These are phyloP conservation scores for Sminthurinus aureus DNA, from an alignment of 2,888 invertebrate genomes.

Conservation along the genomic window DNA sequence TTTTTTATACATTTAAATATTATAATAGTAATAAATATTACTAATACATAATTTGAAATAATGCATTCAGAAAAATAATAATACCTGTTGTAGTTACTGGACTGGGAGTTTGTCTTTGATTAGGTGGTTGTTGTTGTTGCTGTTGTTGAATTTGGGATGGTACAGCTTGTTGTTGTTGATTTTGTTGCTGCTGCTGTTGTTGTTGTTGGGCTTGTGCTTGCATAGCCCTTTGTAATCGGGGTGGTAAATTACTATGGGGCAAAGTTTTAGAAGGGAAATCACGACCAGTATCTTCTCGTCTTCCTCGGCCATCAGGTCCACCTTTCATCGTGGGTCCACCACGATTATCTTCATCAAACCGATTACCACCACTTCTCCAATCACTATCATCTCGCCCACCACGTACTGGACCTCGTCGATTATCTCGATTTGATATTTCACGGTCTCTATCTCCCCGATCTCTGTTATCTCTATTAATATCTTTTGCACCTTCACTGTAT, in stretches of 20 bases:
- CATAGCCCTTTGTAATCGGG: slow-evolving; percentile 42
- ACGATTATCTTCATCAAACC: slow-evolving; percentile 53
- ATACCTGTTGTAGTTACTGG: slow-evolving; percentile 46
- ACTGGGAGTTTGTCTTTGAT: slow-evolving; percentile 57
- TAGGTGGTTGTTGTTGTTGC: slow-evolving; percentile 34
- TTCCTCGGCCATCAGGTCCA: slow-evolving; percentile 29
- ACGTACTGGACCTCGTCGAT: slow-evolving; percentile 22
- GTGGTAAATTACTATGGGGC: slow-evolving; percentile 52
- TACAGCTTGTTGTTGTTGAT: background rate
- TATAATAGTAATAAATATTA: background rate
- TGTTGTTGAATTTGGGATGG: background rate
- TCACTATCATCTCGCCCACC: slow-evolving; percentile 47
- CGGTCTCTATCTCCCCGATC: slow-evolving; percentile 40
- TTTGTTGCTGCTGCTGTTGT: slow-evolving; percentile 48
- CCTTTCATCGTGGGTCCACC: slow-evolving; percentile 44
- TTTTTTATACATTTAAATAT: background rate
- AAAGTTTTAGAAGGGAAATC: slow-evolving; percentile 52
- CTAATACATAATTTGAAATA: background rate
- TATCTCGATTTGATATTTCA: slow-evolving; percentile 11
- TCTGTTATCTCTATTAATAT: slow-evolving; percentile 28
- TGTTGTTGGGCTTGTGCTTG: slow-evolving; percentile 12
- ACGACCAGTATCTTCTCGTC: slow-evolving; percentile 31
- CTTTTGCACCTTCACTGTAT: slow-evolving; percentile 9
- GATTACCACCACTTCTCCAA: slow-evolving; percentile 45
- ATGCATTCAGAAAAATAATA: background rate